Conservation (phyloP, 2,797 vertebrate species). For the Gastrophryne carolinensis region DNA sequence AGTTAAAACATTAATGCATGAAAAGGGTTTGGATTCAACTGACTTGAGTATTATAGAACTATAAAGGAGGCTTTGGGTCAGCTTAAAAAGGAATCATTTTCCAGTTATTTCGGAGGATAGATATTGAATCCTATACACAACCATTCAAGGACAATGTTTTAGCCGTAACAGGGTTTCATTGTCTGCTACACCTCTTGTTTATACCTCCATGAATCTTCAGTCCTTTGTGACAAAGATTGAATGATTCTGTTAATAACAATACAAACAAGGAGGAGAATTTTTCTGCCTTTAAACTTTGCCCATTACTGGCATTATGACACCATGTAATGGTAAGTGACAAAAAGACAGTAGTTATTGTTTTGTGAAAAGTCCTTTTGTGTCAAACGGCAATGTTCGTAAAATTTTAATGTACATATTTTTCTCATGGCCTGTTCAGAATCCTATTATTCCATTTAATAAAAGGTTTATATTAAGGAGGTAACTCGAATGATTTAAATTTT, state of each 20-base stretch:
- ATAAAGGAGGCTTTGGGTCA: not conserved
- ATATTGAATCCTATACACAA: constrained; percentile 9
- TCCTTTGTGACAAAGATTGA: constrained; percentile 19
- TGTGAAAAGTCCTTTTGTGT: constrained; percentile 8
- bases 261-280: not conserved
- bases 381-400: not conserved
- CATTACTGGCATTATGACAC: constrained; percentile 26
- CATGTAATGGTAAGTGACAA: not conserved
- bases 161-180: constrained; percentile 18
- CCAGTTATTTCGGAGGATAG: not conserved
- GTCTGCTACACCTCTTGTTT: not conserved
- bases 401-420: constrained; percentile 16
- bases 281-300: not conserved
- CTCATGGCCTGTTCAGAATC: too few species aligned
- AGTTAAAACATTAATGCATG: constrained; percentile 15
- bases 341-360: constrained; percentile 8
- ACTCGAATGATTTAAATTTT: too few species aligned
- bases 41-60: constrained; percentile 9
- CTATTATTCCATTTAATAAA: too few species aligned
- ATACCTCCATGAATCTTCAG: constrained; percentile 15
- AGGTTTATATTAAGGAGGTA: too few species aligned
- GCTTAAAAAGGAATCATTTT: constrained; percentile 17
- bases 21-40: constrained; percentile 8
- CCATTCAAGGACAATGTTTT: constrained; percentile 31
- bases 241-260: not conserved